Percentiles rank a stretch among this genome's conserved stretches.
phyloP scores from a whole-genome alignment of 2,113 vertebrate genomes.

The Papio anubis region DNA sequence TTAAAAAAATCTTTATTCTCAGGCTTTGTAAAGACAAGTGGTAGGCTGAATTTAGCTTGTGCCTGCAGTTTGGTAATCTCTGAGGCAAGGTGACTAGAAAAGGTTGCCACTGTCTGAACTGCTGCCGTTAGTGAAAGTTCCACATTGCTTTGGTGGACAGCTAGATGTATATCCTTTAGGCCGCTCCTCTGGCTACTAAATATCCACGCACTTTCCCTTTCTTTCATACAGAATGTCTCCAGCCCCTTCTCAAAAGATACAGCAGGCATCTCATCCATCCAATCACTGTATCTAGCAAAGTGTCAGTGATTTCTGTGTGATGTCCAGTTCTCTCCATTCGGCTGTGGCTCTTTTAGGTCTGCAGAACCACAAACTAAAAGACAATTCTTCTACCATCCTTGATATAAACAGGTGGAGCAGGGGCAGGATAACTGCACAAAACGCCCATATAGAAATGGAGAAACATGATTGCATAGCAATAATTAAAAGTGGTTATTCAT shows the following conservation, averaged over 20 bases:
- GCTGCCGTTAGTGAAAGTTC: background rate
- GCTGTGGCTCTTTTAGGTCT: background rate
- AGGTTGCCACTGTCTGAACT: background rate
- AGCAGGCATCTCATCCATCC: background rate
- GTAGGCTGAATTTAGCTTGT: background rate
- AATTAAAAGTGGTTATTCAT: background rate
- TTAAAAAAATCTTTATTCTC: background rate
- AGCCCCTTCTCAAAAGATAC: background rate
- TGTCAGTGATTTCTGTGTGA: background rate
- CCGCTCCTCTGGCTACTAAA: background rate
- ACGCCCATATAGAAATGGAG: background rate
- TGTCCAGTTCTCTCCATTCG: background rate
- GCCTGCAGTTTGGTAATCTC: background rate
- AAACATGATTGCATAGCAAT: background rate
- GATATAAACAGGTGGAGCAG: background rate
- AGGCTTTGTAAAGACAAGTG: background rate
- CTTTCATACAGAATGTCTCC: background rate
- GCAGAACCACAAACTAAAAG: background rate
- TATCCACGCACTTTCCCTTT: background rate
- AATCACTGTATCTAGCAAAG: background rate
- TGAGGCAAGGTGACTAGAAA: background rate
- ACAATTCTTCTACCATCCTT: background rate
- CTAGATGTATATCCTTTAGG: background rate
- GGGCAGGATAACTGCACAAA: background rate
- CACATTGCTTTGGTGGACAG: background rate